phyloP scores from a whole-genome alignment of 2,888 invertebrate genomes.

The Adelphocoris suturalis region DNA sequence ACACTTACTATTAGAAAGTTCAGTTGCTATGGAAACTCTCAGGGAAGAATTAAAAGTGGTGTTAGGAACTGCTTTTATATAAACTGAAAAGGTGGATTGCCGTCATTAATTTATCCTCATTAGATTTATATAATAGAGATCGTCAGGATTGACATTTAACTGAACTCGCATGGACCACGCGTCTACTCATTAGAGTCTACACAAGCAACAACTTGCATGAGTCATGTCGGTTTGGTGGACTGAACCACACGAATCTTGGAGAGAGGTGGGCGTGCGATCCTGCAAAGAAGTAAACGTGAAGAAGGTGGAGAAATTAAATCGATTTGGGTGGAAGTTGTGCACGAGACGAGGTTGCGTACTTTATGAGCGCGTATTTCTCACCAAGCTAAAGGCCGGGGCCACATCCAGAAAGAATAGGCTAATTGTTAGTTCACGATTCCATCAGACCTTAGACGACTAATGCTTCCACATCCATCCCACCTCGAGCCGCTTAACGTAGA shows the following conservation, averaged over 20 bases:
- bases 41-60: too few relatives aligned
- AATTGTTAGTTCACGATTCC: constrained; percentile 72
- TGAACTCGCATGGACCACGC: too few relatives aligned
- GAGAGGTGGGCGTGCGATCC: neutral
- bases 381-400: neutral
- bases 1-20: too few relatives aligned
- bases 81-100: too few relatives aligned
- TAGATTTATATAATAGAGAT: too few relatives aligned
- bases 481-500: constrained; percentile 66
- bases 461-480: constrained; percentile 70
- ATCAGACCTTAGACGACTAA: constrained; percentile 66
- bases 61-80: too few relatives aligned
- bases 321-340: constrained; percentile 40
- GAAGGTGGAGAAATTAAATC: constrained; percentile 34
- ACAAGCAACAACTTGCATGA: neutral
- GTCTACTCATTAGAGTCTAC: neutral
- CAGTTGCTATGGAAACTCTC: too few relatives aligned
- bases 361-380: constrained; percentile 55
- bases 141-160: too few relatives aligned
- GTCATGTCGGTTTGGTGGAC: neutral
- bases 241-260: neutral
- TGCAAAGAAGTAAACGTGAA: constrained; percentile 1
- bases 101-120: too few relatives aligned
- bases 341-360: constrained; percentile 40
- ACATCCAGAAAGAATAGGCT: constrained; percentile 65